Evolutionary conservation across 2,888 invertebrate species (phyloP).

Genomic region (Laothoe populi): DNA sequence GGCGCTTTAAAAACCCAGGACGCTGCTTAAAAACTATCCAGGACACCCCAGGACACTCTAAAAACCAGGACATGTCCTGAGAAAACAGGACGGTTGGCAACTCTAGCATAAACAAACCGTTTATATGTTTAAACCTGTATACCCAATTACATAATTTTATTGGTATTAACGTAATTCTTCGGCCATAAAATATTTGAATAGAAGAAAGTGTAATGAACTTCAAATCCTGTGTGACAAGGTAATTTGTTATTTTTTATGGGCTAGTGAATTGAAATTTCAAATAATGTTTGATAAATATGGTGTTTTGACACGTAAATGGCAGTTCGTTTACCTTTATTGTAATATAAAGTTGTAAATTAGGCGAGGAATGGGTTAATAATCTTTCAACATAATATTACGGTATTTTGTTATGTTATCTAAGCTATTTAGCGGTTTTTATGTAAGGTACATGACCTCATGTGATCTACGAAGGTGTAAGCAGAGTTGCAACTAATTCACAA

Average conservation of each 20-base stretch:
- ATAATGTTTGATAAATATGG: not conserved
- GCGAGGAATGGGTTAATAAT: slow-evolving; percentile 21
- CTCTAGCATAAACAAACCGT: too few relatives aligned
- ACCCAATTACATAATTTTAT: not conserved
- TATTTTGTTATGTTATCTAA: not conserved
- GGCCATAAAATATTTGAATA: not conserved
- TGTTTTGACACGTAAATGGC: slow-evolving; percentile 31
- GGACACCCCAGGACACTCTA: too few relatives aligned
- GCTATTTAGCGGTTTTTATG: slow-evolving; percentile 14
- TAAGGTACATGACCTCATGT: too few relatives aligned
- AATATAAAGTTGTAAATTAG: slow-evolving; percentile 25
- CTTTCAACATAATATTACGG: slow-evolving; percentile 1
- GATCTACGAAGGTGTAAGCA: too few relatives aligned
- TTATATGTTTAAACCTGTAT: not conserved
- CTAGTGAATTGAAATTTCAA: not conserved
- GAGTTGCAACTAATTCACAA: too few relatives aligned
- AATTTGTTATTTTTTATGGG: not conserved
- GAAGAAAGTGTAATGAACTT: not conserved
- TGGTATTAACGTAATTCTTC: not conserved
- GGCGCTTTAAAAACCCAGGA: too few relatives aligned
- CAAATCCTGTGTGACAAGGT: not conserved
- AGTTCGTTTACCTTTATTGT: slow-evolving; percentile 38
- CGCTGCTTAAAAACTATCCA: too few relatives aligned
- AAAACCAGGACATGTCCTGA: too few relatives aligned
- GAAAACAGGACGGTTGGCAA: too few relatives aligned